These are phyloP conservation scores for Austrolebias charrua DNA, from an alignment of 2,797 vertebrate genomes.

Conservation along the genomic window DNA sequence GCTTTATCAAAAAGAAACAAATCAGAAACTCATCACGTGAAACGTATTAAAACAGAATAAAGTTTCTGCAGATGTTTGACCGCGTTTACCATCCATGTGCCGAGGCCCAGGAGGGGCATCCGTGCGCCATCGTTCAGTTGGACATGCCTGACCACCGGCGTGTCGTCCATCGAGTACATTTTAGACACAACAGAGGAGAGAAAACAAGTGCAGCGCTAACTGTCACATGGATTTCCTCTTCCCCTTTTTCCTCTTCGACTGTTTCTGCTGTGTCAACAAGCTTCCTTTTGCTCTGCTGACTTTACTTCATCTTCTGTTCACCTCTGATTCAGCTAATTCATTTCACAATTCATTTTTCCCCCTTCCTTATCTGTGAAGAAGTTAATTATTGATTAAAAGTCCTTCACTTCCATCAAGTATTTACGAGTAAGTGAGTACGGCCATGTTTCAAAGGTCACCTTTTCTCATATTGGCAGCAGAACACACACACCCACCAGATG, in stretches of 20 bases:
- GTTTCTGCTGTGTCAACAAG: conserved; percentile 39
- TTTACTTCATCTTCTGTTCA: conserved; percentile 14
- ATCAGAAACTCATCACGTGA: neutral
- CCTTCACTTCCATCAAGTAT: conserved; percentile 36
- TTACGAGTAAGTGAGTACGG: conserved; percentile 47
- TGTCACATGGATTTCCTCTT: conserved; percentile 40
- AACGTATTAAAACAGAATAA: neutral
- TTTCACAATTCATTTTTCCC: conserved; percentile 3
- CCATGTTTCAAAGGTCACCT: conserved; percentile 64
- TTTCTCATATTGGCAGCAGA: conserved; percentile 17
- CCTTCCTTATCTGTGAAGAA: conserved; percentile 43
- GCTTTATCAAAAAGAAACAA: neutral
- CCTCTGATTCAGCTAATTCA: neutral
- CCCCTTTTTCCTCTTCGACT: conserved; percentile 29
- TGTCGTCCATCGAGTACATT: conserved; percentile 43
- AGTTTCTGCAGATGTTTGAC: conserved; percentile 1
- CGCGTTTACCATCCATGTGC: conserved; percentile 78
- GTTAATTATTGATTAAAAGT: conserved; percentile 79
- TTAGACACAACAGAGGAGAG: neutral
- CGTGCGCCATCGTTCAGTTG: conserved; percentile 73
- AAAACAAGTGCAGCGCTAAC: neutral
- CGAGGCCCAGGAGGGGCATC: conserved; percentile 80
- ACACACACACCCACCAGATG: conserved; percentile 1
- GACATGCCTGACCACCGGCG: conserved; percentile 41
- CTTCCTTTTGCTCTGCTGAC: conserved; percentile 42